Conservation (phyloP, 2,797 vertebrate genomes). For the Bradypodion pumilum region DNA sequence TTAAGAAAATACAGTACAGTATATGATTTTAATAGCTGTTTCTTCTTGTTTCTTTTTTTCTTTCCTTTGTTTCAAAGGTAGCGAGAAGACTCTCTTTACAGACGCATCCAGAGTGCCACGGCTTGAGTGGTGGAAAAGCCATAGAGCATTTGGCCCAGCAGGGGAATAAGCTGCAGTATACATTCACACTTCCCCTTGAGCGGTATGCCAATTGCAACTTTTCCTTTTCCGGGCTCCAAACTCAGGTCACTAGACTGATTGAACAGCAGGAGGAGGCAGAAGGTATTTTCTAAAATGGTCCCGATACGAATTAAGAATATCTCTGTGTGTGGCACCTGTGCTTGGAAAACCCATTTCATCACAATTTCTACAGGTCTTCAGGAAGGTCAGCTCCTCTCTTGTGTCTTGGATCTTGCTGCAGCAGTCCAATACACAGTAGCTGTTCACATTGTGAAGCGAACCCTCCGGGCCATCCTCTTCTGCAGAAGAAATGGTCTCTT, state of each 20-base stretch:
- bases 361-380: constrained; percentile 76
- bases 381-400: constrained; percentile 83
- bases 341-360: constrained; percentile 8
- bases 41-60: not conserved
- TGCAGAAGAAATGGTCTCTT: constrained; percentile 82
- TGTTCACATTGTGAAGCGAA: constrained; percentile 84
- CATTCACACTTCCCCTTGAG: constrained; percentile 83
- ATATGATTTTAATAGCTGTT: not conserved
- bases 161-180: constrained; percentile 77
- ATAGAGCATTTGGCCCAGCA: constrained; percentile 87
- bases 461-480: constrained; percentile 90
- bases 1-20: not conserved
- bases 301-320: not conserved
- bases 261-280: constrained; percentile 85
- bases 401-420: constrained; percentile 87
- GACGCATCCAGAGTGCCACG: constrained; percentile 82
- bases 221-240: constrained; percentile 89
- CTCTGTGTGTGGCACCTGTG: not conserved
- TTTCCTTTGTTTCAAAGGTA: constrained; percentile 76
- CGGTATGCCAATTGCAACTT: constrained; percentile 85
- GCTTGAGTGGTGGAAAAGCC: constrained; percentile 89
- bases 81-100: constrained; percentile 88
- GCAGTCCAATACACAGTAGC: constrained; percentile 83
- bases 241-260: constrained; percentile 75
- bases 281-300: constrained; percentile 76